Percentiles rank a stretch among this genome's conserved stretches.
Evolutionary conservation across 2,888 invertebrate species (phyloP).

Genomic region (Calameuta pallipes): DNA sequence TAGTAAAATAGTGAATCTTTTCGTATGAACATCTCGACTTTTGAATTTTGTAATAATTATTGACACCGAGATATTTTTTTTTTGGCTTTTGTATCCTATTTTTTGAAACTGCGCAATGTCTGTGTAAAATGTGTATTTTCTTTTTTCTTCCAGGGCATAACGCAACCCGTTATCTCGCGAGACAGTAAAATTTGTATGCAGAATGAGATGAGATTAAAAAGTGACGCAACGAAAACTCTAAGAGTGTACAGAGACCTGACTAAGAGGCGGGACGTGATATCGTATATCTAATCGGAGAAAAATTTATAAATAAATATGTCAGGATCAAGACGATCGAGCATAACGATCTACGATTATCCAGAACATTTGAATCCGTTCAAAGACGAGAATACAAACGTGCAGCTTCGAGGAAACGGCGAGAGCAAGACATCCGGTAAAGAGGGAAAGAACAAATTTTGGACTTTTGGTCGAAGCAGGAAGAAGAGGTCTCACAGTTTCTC

Average conservation of each 20-base stretch:
- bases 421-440: slow-evolving; percentile 46
- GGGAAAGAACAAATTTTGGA: slow-evolving; percentile 58
- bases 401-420: slow-evolving; percentile 31
- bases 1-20: no score
- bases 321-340: slow-evolving; percentile 66
- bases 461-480: slow-evolving; percentile 66
- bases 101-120: no score
- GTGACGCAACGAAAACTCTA: neutral
- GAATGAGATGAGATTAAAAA: neutral
- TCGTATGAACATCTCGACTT: no score
- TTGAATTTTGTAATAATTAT: no score
- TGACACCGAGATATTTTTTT: no score
- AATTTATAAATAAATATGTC: slow-evolving; percentile 46
- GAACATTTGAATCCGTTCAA: slow-evolving; percentile 82
- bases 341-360: slow-evolving; percentile 78
- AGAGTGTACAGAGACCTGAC: neutral
- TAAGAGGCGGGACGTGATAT: neutral
- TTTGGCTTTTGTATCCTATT: no score
- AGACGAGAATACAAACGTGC: slow-evolving; percentile 70
- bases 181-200: no score
- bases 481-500: slow-evolving; percentile 73
- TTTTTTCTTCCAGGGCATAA: no score
- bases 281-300: no score
- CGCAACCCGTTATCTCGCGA: no score
- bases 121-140: no score